These are phyloP conservation scores for Lacerta bilineata DNA, from an alignment of 2,797 vertebrate species.

Conservation along the genomic window DNA sequence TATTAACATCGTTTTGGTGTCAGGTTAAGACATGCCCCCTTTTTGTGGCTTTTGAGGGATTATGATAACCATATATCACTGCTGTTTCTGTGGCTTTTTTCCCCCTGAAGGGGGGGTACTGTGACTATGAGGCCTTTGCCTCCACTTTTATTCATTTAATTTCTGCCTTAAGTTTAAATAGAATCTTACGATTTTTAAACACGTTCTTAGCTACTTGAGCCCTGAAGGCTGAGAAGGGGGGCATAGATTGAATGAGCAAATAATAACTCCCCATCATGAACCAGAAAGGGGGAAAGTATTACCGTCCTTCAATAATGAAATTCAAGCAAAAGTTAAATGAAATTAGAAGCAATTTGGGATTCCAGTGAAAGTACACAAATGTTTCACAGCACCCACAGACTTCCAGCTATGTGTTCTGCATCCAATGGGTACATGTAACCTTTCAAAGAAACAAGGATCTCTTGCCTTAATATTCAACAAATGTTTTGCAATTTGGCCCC, in stretches of 20 bases:
- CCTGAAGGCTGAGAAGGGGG: not conserved
- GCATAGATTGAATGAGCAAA: not conserved
- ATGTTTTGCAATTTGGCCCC: conserved; percentile 50
- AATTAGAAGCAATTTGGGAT: conserved; percentile 27
- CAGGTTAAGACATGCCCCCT: too few relatives aligned
- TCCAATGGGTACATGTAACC: conserved; percentile 35
- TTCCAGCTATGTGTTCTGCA: not conserved
- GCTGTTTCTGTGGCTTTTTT: too few relatives aligned
- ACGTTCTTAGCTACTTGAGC: too few relatives aligned
- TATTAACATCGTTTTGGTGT: too few relatives aligned
- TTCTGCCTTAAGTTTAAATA: not conserved
- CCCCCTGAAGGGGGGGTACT: not conserved
- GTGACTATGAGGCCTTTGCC: accelerated
- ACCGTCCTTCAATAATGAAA: conserved; percentile 33
- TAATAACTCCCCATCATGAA: not conserved
- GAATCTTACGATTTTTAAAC: not conserved
- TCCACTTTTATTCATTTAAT: not conserved
- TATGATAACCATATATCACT: not conserved
- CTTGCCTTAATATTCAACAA: conserved; percentile 68
- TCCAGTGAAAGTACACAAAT: not conserved
- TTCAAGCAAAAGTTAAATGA: not conserved
- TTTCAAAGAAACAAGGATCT: conserved; percentile 51
- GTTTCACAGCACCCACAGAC: conserved; percentile 1
- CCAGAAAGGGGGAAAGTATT: not conserved
- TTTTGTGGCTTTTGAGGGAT: too few relatives aligned